phyloP scores from a whole-genome alignment of 2,888 invertebrate genomes.

The Ectemnius cavifrons region DNA sequence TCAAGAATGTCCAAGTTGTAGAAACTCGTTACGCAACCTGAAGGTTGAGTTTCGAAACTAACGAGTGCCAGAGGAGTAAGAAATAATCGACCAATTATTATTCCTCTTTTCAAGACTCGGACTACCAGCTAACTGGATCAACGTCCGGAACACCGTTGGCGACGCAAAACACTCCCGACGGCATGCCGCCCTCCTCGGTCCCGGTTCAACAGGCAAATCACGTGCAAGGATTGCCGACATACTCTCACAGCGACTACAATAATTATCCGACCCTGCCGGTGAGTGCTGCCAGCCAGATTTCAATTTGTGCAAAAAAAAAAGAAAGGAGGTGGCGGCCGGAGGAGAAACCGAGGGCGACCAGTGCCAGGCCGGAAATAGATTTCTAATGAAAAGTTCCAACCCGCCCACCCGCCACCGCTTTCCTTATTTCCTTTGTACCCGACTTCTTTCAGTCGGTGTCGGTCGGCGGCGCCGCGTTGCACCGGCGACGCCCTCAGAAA shows the following conservation, averaged over 20 bases:
- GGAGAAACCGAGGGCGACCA: neutral
- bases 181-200: conserved; percentile 71
- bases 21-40: too few species aligned
- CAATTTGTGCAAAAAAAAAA: neutral
- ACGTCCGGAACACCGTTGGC: conserved; percentile 84
- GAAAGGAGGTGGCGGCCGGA: neutral
- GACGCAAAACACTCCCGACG: conserved; percentile 76
- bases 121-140: conserved; percentile 85
- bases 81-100: too few species aligned
- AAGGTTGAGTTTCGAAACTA: too few species aligned
- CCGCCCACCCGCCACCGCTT: neutral
- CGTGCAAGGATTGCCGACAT: conserved; percentile 70
- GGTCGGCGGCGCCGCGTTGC: neutral
- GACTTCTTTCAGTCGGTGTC: conserved; percentile 4
- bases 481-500: neutral
- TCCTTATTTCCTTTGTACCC: neutral
- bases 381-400: conserved; percentile 12
- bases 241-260: conserved; percentile 74
- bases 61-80: too few species aligned
- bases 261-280: conserved; percentile 76
- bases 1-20: too few species aligned
- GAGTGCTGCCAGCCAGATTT: conserved; percentile 47
- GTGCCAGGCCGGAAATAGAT: neutral
- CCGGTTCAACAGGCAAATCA: conserved; percentile 73
- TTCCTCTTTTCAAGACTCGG: conserved; percentile 80